A percentile compares a stretch with the other conserved stretches of the same genome.
phyloP scores from a whole-genome alignment of 2,797 vertebrate genomes.

The Cetoscarus ocellatus region DNA sequence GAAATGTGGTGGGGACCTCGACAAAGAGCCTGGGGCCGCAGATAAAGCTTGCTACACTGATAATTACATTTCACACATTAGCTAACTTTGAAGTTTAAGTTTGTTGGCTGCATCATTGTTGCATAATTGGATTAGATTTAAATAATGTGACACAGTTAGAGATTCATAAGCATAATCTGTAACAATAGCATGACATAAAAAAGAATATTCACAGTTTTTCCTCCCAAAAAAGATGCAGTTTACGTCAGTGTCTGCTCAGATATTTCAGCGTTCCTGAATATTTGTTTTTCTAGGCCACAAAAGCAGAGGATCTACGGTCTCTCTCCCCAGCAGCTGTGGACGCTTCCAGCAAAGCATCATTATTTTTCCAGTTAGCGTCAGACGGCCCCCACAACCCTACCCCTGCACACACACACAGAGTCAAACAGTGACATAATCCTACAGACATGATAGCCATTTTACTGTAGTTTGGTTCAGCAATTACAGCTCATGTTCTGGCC shows the following conservation, averaged over 20 bases:
- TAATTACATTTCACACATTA: conserved; percentile 20
- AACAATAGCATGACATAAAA: conserved; percentile 5
- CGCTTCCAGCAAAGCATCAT: conserved; percentile 24
- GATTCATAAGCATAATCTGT: background rate
- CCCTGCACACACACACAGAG: conserved; percentile 4
- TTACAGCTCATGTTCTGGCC: conserved; percentile 42
- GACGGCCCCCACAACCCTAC: background rate
- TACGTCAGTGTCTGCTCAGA: background rate
- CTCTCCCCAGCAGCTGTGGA: background rate
- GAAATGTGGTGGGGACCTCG: conserved; percentile 6
- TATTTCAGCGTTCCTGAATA: conserved; percentile 6
- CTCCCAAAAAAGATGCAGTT: conserved; percentile 1
- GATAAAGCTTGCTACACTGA: conserved; percentile 16
- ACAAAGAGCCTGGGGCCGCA: conserved; percentile 15
- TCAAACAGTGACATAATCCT: conserved; percentile 58
- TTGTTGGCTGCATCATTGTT: background rate
- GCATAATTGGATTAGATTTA: background rate
- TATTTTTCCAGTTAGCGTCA: conserved; percentile 24
- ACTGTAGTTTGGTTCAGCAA: conserved; percentile 52
- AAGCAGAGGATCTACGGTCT: conserved; percentile 7
- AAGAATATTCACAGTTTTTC: background rate
- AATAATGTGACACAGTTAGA: background rate
- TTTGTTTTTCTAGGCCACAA: conserved; percentile 21
- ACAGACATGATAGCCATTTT: conserved; percentile 49
- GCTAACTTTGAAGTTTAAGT: conserved; percentile 3